Conservation (phyloP, 2,888 invertebrate species). For the Pachycephus smyrnensis region DNA sequence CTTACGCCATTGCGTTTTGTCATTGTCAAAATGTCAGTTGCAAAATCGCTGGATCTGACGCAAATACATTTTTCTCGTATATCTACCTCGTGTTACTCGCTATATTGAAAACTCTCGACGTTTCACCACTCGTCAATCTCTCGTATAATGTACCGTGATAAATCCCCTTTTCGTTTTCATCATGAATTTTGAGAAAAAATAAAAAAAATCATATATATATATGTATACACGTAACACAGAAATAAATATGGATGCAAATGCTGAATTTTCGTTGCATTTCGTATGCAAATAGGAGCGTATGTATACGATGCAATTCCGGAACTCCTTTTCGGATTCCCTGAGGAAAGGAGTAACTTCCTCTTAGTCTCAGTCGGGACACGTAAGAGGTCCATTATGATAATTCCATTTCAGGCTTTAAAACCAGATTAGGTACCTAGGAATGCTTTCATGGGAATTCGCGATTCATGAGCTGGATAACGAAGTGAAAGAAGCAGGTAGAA, state of each 20-base stretch:
- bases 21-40: not conserved
- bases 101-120: not conserved
- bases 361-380: constrained; percentile 2
- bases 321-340: not conserved
- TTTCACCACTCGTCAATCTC: not conserved
- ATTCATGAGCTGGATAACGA: not conserved
- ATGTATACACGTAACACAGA: not conserved
- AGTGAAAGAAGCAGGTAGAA: not conserved
- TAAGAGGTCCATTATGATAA: constrained; percentile 37
- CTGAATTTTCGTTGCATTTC: not conserved
- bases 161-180: not conserved
- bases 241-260: not conserved
- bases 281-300: not conserved
- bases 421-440: constrained; percentile 23
- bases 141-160: not conserved
- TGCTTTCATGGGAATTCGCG: not conserved
- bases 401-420: constrained; percentile 17
- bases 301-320: not conserved
- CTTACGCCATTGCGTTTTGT: not conserved
- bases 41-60: not conserved
- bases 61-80: not conserved
- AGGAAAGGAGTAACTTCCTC: not conserved
- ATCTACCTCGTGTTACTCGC: not conserved
- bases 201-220: not conserved
- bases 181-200: not conserved